Base-by-base conservation (phyloP, 2,888 invertebrate genomes). In the Epirrhoe tristata region DNA sequence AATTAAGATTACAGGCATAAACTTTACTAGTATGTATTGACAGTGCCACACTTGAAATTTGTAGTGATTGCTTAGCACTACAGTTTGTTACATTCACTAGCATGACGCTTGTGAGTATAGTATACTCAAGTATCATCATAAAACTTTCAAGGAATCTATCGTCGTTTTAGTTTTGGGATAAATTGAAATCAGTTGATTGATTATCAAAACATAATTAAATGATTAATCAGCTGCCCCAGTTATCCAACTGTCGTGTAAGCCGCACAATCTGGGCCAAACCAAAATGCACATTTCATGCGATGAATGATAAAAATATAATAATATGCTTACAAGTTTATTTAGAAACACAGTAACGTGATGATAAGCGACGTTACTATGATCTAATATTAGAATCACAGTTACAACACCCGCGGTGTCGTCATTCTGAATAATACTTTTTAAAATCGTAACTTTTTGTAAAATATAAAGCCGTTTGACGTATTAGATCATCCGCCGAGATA, bases 181-280 rank as follows among this genome's bases (percentile, higher is more conserved):
- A 82, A 80, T 86, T 82, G 85, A 84, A 88, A 86, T 83, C 72
- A 76, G 70, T 79, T 24, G 77, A 81, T 82, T 82, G 83, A 86
- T 83, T 84, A 88, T 83, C 80, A 84, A 82, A 86, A 85, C 81
- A 81, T 78, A 71, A 79, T 79, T 76, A 82, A 83, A 75, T 88
- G 87, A 89, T 88, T 88, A 86, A 85, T 90, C 86, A 90, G 87
- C 83, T 86, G 89, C 83, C 92, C 91, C 74, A 84, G 81, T 84
- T 90, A 55, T 70, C 71, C 77, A 77, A 80, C 74, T 88, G 91
- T 88, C 85, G 81, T 85, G 87, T 89, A 86, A 87, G 88, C 90
- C 87, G 73, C 76, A 75, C 79, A 79, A 90, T 86, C 85, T 89
- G 87, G 92, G 87, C 76, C 91, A 85, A 77, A 82, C 78, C 76